These are phyloP conservation scores for Orientallactaga bullata DNA, from an alignment of 2,113 vertebrate genomes.

Conservation along the genomic window DNA sequence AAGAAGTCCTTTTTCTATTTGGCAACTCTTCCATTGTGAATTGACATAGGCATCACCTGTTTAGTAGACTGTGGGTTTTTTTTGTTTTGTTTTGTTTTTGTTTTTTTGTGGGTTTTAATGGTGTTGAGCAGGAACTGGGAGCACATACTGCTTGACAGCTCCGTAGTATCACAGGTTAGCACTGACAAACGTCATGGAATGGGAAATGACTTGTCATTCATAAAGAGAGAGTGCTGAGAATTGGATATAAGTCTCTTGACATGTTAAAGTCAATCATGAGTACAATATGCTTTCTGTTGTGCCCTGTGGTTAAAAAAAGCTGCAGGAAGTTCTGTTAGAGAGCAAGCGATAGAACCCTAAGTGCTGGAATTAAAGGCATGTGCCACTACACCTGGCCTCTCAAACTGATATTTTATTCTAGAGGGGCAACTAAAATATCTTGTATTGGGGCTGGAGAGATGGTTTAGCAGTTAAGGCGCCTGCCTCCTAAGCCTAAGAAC, in stretches of 20 bases:
- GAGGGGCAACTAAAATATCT: constrained; percentile 3
- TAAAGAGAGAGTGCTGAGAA: not conserved
- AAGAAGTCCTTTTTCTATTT: not conserved
- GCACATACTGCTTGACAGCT: not conserved
- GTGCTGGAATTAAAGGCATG: not conserved
- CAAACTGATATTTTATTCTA: not conserved
- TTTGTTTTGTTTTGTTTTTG: no score
- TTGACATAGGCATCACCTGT: not conserved
- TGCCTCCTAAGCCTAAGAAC: no score
- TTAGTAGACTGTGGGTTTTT: not conserved
- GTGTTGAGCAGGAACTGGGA: not conserved
- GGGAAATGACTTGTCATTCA: not conserved
- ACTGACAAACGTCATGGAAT: not conserved
- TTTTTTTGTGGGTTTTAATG: no score
- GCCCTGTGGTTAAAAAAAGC: not conserved
- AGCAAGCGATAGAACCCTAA: not conserved
- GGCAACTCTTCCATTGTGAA: constrained; percentile 5
- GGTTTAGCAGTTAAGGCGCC: no score
- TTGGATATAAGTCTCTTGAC: not conserved
- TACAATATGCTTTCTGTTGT: not conserved
- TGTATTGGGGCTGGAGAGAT: no score
- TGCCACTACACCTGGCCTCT: not conserved
- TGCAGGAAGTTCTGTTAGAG: not conserved
- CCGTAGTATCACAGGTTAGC: not conserved
- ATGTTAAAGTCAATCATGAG: not conserved